Conservation (phyloP, 2,113 vertebrate genomes). For the Coptodon rendalli region DNA sequence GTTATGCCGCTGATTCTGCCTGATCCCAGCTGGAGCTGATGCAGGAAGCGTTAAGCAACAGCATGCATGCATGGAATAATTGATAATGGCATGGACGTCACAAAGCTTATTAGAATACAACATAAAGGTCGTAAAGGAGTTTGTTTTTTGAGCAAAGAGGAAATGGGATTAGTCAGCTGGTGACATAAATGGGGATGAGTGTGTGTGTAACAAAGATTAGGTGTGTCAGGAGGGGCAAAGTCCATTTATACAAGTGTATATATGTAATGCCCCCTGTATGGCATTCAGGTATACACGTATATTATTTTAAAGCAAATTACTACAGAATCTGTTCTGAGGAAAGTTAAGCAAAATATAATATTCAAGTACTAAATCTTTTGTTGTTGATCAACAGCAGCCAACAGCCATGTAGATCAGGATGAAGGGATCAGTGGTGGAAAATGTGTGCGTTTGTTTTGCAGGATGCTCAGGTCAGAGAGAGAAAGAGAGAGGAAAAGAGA, state of each 20-base stretch:
- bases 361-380: not conserved
- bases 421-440: not conserved
- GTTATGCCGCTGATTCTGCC: not conserved
- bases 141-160: conserved; percentile 35
- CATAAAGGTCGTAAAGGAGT: conserved; percentile 34
- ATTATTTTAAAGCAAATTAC: not conserved
- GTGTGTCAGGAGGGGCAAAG: not conserved
- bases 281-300: not conserved
- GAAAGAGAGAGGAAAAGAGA: not conserved
- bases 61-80: conserved; percentile 30
- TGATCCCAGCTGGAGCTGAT: not conserved
- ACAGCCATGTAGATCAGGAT: not conserved
- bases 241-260: not conserved
- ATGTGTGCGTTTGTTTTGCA: not conserved
- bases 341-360: not conserved
- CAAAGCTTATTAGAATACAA: conserved; percentile 19
- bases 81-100: conserved; percentile 49
- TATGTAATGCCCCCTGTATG: not conserved
- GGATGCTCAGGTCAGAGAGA: not conserved
- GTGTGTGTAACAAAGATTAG: not conserved
- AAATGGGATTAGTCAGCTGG: conserved; percentile 49
- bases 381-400: not conserved
- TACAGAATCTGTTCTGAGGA: not conserved
- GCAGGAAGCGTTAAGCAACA: not conserved
- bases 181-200: not conserved